Evolutionary conservation across 2,888 invertebrate genomes (phyloP).

Genomic region (Syrphus vitripennis): DNA sequence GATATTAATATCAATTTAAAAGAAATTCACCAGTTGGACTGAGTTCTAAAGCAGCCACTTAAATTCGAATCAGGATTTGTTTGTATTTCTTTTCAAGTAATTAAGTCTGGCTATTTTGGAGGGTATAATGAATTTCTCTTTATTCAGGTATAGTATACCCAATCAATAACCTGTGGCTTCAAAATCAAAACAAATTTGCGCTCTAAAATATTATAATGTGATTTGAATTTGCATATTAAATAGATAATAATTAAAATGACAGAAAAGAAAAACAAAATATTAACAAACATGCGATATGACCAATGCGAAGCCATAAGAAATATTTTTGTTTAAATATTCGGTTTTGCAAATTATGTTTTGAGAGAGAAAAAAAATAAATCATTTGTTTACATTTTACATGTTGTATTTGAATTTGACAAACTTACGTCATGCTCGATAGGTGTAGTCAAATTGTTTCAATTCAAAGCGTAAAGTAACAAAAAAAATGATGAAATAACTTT

Average conservation of each 20-base stretch:
- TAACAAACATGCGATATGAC: not conserved
- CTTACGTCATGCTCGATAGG: not conserved
- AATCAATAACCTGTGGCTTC: not conserved
- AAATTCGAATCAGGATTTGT: slow-evolving; percentile 37
- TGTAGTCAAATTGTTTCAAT: not conserved
- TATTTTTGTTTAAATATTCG: not conserved
- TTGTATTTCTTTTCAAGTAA: slow-evolving; percentile 34
- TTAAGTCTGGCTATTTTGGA: slow-evolving; percentile 38
- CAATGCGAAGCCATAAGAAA: not conserved
- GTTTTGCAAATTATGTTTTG: slow-evolving; percentile 4
- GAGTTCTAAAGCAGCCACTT: slow-evolving; percentile 25
- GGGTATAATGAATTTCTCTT: slow-evolving; percentile 49
- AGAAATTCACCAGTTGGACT: slow-evolving; percentile 9
- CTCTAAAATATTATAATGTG: not conserved
- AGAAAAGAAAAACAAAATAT: not conserved
- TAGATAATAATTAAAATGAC: not conserved
- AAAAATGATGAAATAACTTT: not conserved
- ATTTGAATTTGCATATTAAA: not conserved
- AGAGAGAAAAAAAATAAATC: not conserved
- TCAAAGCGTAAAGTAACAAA: not conserved
- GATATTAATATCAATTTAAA: slow-evolving; percentile 6
- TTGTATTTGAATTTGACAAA: not conserved
- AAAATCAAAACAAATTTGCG: not conserved
- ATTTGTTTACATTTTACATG: not conserved
- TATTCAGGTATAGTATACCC: not conserved